These are phyloP conservation scores for Thinocorus orbignyianus DNA, from an alignment of 2,113 vertebrate species.

Conservation along the genomic window DNA sequence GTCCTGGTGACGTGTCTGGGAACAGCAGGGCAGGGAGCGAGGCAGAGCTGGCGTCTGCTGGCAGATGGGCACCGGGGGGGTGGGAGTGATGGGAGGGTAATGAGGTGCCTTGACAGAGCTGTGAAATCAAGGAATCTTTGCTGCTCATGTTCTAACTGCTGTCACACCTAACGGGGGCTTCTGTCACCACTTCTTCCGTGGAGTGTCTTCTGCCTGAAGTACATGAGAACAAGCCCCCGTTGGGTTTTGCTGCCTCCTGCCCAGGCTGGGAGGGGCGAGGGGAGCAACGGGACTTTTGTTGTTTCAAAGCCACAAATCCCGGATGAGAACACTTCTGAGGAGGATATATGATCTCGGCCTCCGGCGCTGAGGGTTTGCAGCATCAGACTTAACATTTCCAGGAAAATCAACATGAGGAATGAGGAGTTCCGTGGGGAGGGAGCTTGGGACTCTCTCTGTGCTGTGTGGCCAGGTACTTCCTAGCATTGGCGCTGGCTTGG, in stretches of 20 bases:
- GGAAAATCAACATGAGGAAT: not conserved
- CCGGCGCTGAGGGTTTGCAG: not conserved
- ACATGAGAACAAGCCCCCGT: not conserved
- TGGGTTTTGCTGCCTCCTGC: not conserved
- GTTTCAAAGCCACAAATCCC: not conserved
- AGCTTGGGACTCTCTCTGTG: not conserved
- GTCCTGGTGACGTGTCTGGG: not conserved
- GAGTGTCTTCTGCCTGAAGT: not conserved
- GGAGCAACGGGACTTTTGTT: not conserved
- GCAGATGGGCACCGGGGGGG: constrained; percentile 38
- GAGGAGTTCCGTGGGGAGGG: not conserved
- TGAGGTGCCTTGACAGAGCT: constrained; percentile 46
- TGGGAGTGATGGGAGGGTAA: not conserved
- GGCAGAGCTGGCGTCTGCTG: not conserved
- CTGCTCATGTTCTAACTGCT: not conserved
- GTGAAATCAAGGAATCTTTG: not conserved
- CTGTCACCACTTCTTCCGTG: not conserved
- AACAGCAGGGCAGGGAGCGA: not conserved
- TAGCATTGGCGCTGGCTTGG: not conserved
- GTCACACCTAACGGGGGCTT: not conserved
- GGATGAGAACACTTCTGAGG: not conserved
- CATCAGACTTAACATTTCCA: not conserved
- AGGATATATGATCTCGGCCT: not conserved
- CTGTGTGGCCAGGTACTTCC: not conserved
- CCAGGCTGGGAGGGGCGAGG: not conserved